A percentile compares a stretch with the other conserved stretches of the same genome.
These are phyloP conservation scores for Toxonevra muliebris DNA, from an alignment of 2,888 invertebrate genomes.

Conservation along the genomic window DNA sequence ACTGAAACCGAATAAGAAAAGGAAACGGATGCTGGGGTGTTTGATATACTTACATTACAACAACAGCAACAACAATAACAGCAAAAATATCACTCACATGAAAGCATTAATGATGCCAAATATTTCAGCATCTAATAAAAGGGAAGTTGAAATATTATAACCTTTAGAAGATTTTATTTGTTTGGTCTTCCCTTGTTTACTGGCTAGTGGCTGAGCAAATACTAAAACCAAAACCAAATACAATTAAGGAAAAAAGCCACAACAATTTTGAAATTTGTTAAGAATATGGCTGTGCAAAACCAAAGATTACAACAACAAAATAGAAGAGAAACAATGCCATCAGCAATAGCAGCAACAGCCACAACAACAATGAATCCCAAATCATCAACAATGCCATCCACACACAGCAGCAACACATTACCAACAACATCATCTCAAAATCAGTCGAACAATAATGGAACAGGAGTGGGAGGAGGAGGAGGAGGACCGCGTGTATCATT, in stretches of 20 bases:
- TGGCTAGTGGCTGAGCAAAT: too few species aligned
- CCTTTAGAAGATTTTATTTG: too few species aligned
- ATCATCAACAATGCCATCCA: slow-evolving; percentile 19
- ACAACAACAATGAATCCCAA: neutral
- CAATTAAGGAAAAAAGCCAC: slow-evolving; percentile 15
- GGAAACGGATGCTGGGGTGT: slow-evolving; percentile 19
- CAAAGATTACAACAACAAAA: slow-evolving; percentile 43
- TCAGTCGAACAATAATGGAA: slow-evolving; percentile 2
- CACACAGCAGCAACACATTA: slow-evolving; percentile 38
- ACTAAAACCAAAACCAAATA: too few species aligned
- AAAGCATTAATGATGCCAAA: neutral
- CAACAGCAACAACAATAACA: slow-evolving; percentile 22
- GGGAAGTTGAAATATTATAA: too few species aligned
- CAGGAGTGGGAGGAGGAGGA: slow-evolving; percentile 4
- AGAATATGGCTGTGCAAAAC: slow-evolving; percentile 47
- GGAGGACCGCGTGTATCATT: slow-evolving; percentile 84
- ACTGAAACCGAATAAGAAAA: neutral
- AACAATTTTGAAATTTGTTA: slow-evolving; percentile 45
- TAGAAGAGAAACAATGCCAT: slow-evolving; percentile 31
- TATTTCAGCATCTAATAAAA: neutral
- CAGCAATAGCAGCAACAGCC: slow-evolving; percentile 24
- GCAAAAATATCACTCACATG: slow-evolving; percentile 28
- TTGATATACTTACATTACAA: slow-evolving; percentile 9
- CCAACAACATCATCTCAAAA: slow-evolving; percentile 24
- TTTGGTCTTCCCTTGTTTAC: too few species aligned